Evolutionary conservation across 2,888 invertebrate genomes (phyloP).

Genomic region (Acanthosepion pharaonis): DNA sequence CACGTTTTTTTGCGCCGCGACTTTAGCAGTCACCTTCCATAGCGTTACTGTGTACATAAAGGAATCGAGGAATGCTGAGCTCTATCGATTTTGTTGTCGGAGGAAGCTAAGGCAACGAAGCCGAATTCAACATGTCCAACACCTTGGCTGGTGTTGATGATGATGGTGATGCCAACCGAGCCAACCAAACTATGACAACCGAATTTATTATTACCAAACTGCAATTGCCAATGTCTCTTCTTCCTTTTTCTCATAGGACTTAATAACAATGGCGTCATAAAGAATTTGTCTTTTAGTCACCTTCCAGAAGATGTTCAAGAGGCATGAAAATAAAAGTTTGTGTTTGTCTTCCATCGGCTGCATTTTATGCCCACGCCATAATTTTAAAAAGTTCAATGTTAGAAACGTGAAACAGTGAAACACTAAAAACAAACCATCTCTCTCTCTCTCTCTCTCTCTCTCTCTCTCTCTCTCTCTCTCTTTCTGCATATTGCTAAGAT

Average conservation of each 20-base stretch:
- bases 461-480: no score
- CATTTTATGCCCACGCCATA: no score
- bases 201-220: constrained; percentile 33
- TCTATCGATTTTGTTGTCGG: not conserved
- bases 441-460: no score
- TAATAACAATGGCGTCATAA: not conserved
- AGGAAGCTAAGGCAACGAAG: not conserved
- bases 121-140: not conserved
- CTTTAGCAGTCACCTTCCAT: not conserved
- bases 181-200: not conserved
- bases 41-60: not conserved
- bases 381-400: no score
- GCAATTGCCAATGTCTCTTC: not conserved
- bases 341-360: no score
- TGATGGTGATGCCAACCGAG: not conserved
- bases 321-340: no score
- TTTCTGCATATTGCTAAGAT: no score
- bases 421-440: no score
- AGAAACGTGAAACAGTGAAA: no score
- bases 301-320: no score
- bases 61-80: not conserved
- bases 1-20: not conserved
- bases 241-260: not conserved
- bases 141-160: not conserved
- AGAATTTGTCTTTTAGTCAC: not conserved